These are phyloP conservation scores for Hyposoter didymator DNA, from an alignment of 2,888 invertebrate species.

Conservation along the genomic window DNA sequence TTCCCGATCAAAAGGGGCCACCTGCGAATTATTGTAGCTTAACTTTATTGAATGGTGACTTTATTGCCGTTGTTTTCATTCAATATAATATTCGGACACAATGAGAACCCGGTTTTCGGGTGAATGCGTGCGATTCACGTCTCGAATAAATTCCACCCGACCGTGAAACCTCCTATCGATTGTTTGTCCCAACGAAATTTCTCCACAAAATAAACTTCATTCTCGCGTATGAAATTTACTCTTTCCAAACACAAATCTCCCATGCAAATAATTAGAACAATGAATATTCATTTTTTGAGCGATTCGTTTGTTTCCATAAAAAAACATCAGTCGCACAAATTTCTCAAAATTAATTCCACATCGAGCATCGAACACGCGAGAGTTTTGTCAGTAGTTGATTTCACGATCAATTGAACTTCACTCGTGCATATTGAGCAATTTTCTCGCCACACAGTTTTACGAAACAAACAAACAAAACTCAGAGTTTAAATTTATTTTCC, in stretches of 20 bases:
- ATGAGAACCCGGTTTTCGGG: background rate
- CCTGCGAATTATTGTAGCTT: slow-evolving; percentile 7
- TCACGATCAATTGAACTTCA: background rate
- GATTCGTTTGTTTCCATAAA: background rate
- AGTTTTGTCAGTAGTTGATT: background rate
- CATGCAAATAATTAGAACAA: background rate
- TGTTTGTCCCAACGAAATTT: background rate
- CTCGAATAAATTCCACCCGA: background rate
- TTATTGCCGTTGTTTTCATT: slow-evolving; percentile 19
- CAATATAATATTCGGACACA: slow-evolving; percentile 11
- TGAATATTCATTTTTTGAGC: background rate
- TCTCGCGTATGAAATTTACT: background rate
- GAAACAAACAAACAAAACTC: background rate
- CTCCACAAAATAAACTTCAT: background rate
- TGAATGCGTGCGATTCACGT: slow-evolving; percentile 2
- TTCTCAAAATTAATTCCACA: background rate
- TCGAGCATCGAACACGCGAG: background rate
- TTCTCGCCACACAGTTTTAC: background rate
- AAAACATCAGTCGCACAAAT: background rate
- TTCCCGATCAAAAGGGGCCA: background rate
- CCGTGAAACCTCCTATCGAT: background rate
- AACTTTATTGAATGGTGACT: slow-evolving; percentile 4
- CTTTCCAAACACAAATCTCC: background rate
- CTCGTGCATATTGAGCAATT: background rate
- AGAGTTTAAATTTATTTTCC: too few species aligned